Percentiles rank a stretch among this genome's conserved stretches.
Evolutionary conservation across 2,797 vertebrate genomes (phyloP).

Genomic region (Myioborus melanocephalus): DNA sequence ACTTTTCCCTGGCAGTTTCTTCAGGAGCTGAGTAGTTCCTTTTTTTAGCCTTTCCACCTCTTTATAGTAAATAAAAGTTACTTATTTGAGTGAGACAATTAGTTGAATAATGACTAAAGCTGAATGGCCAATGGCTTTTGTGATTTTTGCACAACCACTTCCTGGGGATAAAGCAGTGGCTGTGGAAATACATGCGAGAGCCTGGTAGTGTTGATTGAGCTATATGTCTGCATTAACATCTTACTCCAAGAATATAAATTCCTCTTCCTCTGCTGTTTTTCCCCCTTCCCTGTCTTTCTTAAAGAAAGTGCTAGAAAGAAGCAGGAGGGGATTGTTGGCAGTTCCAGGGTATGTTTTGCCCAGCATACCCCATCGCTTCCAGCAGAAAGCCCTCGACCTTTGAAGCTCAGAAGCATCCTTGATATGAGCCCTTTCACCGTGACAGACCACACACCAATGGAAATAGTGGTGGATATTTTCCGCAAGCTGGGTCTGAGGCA

Average conservation of each 20-base stretch:
- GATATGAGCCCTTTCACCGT: conserved; percentile 99
- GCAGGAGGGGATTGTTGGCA: conserved; percentile 94
- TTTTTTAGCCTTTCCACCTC: neutral
- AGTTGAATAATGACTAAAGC: neutral
- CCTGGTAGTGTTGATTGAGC: neutral
- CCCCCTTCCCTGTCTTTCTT: neutral
- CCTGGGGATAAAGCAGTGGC: neutral
- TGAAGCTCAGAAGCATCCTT: conserved; percentile 96
- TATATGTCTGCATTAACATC: neutral
- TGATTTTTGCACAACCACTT: neutral
- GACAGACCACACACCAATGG: conserved; percentile 99
- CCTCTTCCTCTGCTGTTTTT: neutral
- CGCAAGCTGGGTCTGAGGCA: conserved; percentile 96
- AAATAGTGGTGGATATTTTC: conserved; percentile 99
- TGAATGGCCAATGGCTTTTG: neutral
- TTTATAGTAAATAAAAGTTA: neutral
- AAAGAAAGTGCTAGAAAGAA: conserved; percentile 95
- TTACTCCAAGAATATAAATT: neutral
- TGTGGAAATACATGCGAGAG: neutral
- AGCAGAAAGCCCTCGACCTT: conserved; percentile 93
- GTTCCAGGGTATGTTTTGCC: conserved; percentile 95
- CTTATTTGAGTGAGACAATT: neutral
- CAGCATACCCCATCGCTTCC: conserved; percentile 96
- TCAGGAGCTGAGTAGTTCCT: neutral
- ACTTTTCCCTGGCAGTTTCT: neutral